A percentile compares a stretch with the other conserved stretches of the same genome.
Conservation (phyloP, 2,113 vertebrate species). For the Chaetodon trifascialis region DNA sequence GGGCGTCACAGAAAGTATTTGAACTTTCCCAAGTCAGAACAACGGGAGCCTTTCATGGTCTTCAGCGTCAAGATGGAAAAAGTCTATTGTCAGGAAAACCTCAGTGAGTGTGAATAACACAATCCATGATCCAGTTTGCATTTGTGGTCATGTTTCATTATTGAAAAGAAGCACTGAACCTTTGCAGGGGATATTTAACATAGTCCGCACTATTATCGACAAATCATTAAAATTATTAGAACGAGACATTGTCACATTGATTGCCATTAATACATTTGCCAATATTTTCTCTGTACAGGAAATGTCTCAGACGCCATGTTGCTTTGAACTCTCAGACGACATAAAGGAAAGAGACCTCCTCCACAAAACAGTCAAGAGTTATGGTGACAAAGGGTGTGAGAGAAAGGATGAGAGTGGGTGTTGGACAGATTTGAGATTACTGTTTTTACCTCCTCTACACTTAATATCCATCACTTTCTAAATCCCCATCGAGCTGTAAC, state of each 20-base stretch:
- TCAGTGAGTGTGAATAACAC: neutral
- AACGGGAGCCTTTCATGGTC: neutral
- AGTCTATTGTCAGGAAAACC: neutral
- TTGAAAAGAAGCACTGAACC: neutral
- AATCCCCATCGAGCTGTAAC: constrained; percentile 64
- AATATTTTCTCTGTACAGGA: neutral
- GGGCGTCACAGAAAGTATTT: neutral
- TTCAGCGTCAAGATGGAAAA: neutral
- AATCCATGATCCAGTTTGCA: neutral
- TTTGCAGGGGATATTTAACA: neutral
- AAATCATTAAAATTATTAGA: constrained; percentile 18
- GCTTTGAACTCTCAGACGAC: neutral
- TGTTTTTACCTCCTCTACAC: constrained; percentile 65
- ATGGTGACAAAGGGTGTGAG: constrained; percentile 22
- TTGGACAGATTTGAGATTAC: constrained; percentile 58
- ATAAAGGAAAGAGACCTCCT: constrained; percentile 16
- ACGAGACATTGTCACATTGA: neutral
- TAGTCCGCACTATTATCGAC: constrained; percentile 2
- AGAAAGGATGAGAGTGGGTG: constrained; percentile 50
- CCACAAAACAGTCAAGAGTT: constrained; percentile 14
- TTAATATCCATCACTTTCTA: constrained; percentile 68
- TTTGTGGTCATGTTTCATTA: neutral
- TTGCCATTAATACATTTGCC: constrained; percentile 16
- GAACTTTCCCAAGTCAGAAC: neutral
- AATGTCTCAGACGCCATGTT: neutral